phyloP scores from a whole-genome alignment of 2,797 vertebrate species.

The Ptychobarbus kaznakovi region DNA sequence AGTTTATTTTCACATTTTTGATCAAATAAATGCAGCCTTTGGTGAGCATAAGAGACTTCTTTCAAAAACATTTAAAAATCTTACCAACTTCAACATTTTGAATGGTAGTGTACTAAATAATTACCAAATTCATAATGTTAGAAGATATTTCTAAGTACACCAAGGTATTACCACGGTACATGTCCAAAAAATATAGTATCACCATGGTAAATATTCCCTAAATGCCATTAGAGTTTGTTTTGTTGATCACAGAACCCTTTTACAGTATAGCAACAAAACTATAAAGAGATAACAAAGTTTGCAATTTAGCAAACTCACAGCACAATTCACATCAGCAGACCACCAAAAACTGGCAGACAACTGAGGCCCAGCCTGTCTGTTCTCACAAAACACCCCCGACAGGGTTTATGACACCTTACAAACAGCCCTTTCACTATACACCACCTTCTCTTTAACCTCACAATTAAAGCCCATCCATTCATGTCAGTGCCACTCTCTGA shows the following conservation, averaged over 20 bases:
- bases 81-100: not conserved
- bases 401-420: conserved; percentile 26
- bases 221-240: not conserved
- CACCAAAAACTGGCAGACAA: not conserved
- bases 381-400: conserved; percentile 15
- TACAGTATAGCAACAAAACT: not conserved
- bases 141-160: not conserved
- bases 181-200: not conserved
- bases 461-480: conserved; percentile 31
- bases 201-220: not conserved
- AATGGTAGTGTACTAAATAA: not conserved
- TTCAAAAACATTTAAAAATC: not conserved
- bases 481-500: not conserved
- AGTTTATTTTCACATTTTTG: not conserved
- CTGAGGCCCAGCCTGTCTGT: conserved; percentile 1
- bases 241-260: not conserved
- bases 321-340: not conserved
- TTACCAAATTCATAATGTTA: not conserved
- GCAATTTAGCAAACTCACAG: not conserved
- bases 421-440: conserved; percentile 15
- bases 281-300: not conserved
- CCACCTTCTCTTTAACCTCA: conserved; percentile 19
- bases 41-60: not conserved
- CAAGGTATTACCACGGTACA: not conserved
- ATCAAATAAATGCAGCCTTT: not conserved